Evolutionary conservation across 1,140 invertebrate genomes (phyloP).

Genomic region (Aporrectodea caliginosa): DNA sequence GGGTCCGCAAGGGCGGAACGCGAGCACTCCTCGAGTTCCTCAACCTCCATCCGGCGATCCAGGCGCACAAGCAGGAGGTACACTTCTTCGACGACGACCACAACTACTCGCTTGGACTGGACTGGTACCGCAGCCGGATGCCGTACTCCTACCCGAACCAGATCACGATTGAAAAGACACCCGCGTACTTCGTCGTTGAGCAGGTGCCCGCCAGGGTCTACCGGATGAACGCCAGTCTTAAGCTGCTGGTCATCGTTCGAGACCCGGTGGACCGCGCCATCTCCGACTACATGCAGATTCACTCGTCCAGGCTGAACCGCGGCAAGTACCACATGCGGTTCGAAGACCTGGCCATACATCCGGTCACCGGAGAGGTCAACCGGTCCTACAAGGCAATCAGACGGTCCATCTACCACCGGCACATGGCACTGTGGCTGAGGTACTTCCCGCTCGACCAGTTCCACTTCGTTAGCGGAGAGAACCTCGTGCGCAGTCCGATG

Average conservation of each 20-base stretch:
- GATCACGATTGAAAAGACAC: slow-evolving; percentile 59
- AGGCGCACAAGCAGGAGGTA: slow-evolving; percentile 42
- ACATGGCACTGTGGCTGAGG: slow-evolving; percentile 48
- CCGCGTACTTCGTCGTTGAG: slow-evolving; percentile 55
- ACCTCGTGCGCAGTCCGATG: slow-evolving; percentile 46
- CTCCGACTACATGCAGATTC: slow-evolving; percentile 79
- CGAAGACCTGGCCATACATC: slow-evolving; percentile 43
- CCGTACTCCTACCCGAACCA: slow-evolving; percentile 43
- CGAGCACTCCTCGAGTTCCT: slow-evolving; percentile 56
- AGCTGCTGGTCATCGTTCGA: slow-evolving; percentile 79
- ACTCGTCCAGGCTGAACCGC: slow-evolving; percentile 27
- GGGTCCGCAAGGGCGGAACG: slow-evolving; percentile 57
- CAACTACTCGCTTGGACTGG: slow-evolving; percentile 43
- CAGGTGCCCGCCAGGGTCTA: slow-evolving; percentile 75
- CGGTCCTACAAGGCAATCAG: slow-evolving; percentile 61
- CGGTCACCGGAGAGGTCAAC: slow-evolving; percentile 40
- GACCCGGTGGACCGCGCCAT: slow-evolving; percentile 86
- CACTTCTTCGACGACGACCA: slow-evolving; percentile 28
- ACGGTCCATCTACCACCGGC: slow-evolving; percentile 53
- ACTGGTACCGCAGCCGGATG: slow-evolving; percentile 55
- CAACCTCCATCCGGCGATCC: slow-evolving; percentile 54
- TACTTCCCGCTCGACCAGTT: slow-evolving; percentile 47
- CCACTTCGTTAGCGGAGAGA: slow-evolving; percentile 51
- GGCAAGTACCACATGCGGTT: slow-evolving; percentile 39
- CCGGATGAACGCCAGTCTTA: slow-evolving; percentile 78